These are phyloP conservation scores for Trissoscelio sp. DNA, from an alignment of 2,888 invertebrate genomes.

Conservation along the genomic window DNA sequence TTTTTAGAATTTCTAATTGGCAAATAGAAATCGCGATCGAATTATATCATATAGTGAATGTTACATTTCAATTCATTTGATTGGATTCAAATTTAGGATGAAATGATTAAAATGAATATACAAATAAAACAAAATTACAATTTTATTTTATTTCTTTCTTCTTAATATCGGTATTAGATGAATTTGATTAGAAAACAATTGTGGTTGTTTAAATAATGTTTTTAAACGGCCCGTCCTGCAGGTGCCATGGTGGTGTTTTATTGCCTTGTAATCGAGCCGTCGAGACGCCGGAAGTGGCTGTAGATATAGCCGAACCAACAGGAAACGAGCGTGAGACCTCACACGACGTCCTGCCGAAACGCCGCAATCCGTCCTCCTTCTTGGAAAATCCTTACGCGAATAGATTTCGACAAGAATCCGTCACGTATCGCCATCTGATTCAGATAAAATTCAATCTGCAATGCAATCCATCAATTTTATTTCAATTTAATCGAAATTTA, in stretches of 20 bases:
- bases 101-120: background rate
- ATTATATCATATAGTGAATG: background rate
- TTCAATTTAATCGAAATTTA: no score
- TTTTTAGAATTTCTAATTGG: background rate
- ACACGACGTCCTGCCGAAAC: slow-evolving; percentile 62
- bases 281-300: slow-evolving; percentile 78
- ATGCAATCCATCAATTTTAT: no score
- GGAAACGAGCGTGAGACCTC: slow-evolving; percentile 74
- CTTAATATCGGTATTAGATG: no score
- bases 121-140: no score
- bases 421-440: slow-evolving; percentile 24
- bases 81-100: background rate
- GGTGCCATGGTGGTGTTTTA: slow-evolving; percentile 78
- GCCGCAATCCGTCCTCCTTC: slow-evolving; percentile 51
- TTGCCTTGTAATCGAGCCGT: slow-evolving; percentile 78
- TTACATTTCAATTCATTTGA: background rate
- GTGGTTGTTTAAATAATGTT: no score
- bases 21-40: background rate
- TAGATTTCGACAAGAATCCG: slow-evolving; percentile 32
- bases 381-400: slow-evolving; percentile 38
- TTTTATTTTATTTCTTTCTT: no score
- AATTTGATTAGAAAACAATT: no score
- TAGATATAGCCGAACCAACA: slow-evolving; percentile 75
- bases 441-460: slow-evolving; percentile 26
- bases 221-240: slow-evolving; percentile 77